Conservation (phyloP, 1,140 invertebrate genomes). For the Muscidifurax raptorellus region DNA sequence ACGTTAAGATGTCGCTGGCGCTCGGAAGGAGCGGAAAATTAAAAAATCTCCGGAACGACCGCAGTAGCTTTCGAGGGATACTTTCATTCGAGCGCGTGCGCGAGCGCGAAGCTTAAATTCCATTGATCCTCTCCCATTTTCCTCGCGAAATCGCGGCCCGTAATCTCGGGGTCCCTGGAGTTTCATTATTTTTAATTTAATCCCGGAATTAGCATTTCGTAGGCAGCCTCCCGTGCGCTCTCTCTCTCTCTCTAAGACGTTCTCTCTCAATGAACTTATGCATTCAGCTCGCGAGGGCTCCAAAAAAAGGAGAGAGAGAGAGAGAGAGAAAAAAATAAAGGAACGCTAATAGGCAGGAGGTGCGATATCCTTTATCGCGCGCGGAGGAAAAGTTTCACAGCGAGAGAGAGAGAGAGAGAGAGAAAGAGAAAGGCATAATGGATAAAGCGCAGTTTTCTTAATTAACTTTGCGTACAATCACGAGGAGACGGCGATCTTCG, state of each 20-base stretch:
- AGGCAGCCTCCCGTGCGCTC: not conserved
- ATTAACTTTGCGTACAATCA: conserved; percentile 47
- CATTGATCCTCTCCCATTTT: conserved; percentile 31
- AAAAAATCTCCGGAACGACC: not conserved
- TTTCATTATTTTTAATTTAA: conserved; percentile 52
- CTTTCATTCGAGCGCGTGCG: not conserved
- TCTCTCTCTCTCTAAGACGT: not conserved
- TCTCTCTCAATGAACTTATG: conserved; percentile 39
- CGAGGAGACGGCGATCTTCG: not conserved
- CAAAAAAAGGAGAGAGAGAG: not conserved
- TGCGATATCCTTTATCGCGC: conserved; percentile 45
- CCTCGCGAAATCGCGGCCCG: not conserved
- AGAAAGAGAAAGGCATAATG: conserved; percentile 35
- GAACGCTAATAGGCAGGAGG: conserved; percentile 38
- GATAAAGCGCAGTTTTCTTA: conserved; percentile 51
- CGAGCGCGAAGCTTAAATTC: conserved; percentile 3
- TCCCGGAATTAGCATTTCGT: conserved; percentile 47
- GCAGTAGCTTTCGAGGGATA: not conserved
- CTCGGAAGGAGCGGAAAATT: not conserved
- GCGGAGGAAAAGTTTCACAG: conserved; percentile 26
- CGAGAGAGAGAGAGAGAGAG: not conserved
- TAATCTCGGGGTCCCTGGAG: not conserved
- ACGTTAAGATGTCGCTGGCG: not conserved
- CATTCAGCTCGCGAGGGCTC: conserved; percentile 4
- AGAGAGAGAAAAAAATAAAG: not conserved